A percentile compares a stretch with the other conserved stretches of the same genome.
Conservation (phyloP, 2,113 vertebrate genomes). For the Echinops telfairi region DNA sequence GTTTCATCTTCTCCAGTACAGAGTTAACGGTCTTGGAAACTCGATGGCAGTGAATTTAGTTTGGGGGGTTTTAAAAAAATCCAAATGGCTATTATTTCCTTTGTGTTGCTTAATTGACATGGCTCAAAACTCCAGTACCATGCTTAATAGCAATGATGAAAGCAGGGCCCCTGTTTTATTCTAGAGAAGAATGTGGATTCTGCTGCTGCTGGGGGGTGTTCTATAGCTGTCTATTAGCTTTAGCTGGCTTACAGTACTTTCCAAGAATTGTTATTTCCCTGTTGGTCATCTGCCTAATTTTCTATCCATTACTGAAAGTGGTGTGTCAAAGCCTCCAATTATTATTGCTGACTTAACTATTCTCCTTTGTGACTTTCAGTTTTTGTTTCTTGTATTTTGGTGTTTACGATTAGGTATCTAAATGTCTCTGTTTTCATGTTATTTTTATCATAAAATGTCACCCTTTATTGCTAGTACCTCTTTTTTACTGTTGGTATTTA, state of each 20-base stretch:
- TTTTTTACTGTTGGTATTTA: slow-evolving; percentile 36
- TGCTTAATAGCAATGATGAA: neutral
- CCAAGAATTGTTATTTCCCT: slow-evolving; percentile 17
- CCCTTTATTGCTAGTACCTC: slow-evolving; percentile 2
- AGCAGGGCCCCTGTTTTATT: neutral
- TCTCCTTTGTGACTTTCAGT: slow-evolving; percentile 35
- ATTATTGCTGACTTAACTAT: slow-evolving; percentile 17
- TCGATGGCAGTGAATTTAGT: no score
- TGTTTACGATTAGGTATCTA: neutral
- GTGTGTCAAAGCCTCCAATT: neutral
- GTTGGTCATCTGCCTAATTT: slow-evolving; percentile 28
- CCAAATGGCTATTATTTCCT: neutral
- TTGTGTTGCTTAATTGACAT: neutral
- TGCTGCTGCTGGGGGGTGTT: neutral
- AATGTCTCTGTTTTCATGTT: neutral
- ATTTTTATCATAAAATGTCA: slow-evolving; percentile 33
- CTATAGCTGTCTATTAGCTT: neutral
- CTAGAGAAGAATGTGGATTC: slow-evolving; percentile 15
- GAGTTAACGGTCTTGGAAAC: no score
- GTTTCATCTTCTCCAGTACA: neutral
- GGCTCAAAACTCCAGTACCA: neutral
- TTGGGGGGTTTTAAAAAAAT: neutral
- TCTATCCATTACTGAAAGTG: slow-evolving; percentile 46
- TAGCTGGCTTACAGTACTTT: slow-evolving; percentile 5
- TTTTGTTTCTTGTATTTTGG: slow-evolving; percentile 59